Evolutionary conservation across 2,797 vertebrate species (phyloP).

Genomic region (Micromesistius poutassou): DNA sequence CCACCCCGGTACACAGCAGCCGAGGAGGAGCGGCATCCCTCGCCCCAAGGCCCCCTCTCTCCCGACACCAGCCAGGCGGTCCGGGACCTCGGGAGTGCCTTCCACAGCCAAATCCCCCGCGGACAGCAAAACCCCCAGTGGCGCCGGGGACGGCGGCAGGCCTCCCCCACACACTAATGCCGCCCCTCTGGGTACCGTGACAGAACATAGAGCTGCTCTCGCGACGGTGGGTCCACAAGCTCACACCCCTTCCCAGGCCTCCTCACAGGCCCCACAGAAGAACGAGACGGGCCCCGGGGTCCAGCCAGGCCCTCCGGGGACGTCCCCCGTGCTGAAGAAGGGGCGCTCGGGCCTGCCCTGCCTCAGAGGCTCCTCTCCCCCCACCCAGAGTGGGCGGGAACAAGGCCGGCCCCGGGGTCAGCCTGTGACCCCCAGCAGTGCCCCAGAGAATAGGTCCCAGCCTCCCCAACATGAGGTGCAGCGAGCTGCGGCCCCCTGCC

Average conservation of each 20-base stretch:
- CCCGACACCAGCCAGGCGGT: slow-evolving; percentile 35
- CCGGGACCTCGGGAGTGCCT: slow-evolving; percentile 41
- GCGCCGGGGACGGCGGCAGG: slow-evolving; percentile 20
- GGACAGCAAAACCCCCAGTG: slow-evolving; percentile 16
- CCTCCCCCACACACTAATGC: slow-evolving; percentile 21
- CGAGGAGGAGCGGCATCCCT: slow-evolving; percentile 49
- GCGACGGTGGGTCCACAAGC: slow-evolving; percentile 31
- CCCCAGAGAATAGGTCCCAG: slow-evolving; percentile 18
- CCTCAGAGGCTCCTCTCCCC: slow-evolving; percentile 34
- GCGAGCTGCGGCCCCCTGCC: slow-evolving; percentile 56
- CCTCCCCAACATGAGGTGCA: slow-evolving; percentile 48
- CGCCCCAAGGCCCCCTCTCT: slow-evolving; percentile 34
- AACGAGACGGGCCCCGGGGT: slow-evolving; percentile 18
- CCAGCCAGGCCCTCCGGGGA: slow-evolving; percentile 19
- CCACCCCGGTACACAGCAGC: neutral
- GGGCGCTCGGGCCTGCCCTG: slow-evolving; percentile 27
- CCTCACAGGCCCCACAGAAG: slow-evolving; percentile 22
- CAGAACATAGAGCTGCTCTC: slow-evolving; percentile 31
- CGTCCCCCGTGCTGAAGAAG: slow-evolving; percentile 37
- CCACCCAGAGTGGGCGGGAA: no score
- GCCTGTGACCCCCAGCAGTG: slow-evolving; percentile 24
- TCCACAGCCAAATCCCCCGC: slow-evolving; percentile 21
- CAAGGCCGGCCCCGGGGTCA: slow-evolving; percentile 27
- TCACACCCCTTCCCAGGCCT: slow-evolving; percentile 14
- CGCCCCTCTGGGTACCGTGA: slow-evolving; percentile 12